Conservation (phyloP, 2,113 vertebrate genomes). For the Pseudorasbora parva region DNA sequence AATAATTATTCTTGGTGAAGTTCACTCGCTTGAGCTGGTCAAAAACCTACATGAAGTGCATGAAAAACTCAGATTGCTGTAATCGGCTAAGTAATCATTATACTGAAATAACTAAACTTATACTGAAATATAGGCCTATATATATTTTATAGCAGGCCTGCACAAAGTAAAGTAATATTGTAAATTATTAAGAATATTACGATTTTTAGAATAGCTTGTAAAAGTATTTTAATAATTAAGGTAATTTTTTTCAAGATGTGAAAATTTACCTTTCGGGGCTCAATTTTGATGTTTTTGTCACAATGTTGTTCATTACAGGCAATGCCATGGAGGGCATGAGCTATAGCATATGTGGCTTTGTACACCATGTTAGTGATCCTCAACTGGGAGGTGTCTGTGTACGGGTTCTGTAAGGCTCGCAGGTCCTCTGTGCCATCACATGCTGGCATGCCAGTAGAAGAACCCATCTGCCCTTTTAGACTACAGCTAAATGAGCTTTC, state of each 20-base stretch:
- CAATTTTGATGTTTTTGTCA: constrained; percentile 54
- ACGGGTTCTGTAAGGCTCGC: constrained; percentile 57
- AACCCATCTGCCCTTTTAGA: constrained; percentile 31
- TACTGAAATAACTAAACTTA: too few species aligned
- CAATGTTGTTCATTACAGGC: constrained; percentile 60
- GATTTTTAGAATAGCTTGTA: too few species aligned
- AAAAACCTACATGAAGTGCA: constrained; percentile 58
- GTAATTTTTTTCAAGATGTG: not conserved
- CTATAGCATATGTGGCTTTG: constrained; percentile 73
- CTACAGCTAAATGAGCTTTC: constrained; percentile 70
- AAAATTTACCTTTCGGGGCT: constrained; percentile 64
- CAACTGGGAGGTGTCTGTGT: constrained; percentile 73
- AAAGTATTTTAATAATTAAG: not conserved
- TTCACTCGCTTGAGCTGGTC: constrained; percentile 63
- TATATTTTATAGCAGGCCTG: too few species aligned
- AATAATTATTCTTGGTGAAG: constrained; percentile 67
- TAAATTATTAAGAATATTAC: too few species aligned
- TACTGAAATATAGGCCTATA: not conserved
- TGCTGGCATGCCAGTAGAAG: not conserved
- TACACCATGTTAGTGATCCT: constrained; percentile 73
- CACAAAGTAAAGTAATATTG: not conserved
- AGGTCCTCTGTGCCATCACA: constrained; percentile 72
- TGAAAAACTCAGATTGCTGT: not conserved
- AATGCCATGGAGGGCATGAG: constrained; percentile 67
- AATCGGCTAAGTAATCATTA: not conserved